A percentile compares a stretch with the other conserved stretches of the same genome.
phyloP scores from a whole-genome alignment of 2,888 invertebrate genomes.

The Drosophila bunnanda region DNA sequence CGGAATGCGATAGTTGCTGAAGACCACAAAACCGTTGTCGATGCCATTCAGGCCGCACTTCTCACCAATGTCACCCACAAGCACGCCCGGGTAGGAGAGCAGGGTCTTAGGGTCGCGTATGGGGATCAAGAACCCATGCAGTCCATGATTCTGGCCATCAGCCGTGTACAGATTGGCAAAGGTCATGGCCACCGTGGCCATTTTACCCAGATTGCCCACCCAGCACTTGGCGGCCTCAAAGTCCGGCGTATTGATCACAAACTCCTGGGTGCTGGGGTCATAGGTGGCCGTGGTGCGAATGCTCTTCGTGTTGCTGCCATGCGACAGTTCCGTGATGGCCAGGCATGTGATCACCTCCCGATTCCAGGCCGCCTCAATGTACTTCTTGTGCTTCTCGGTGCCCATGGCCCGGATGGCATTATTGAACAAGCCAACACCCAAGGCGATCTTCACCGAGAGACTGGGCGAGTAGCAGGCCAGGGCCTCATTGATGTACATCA shows the following conservation, averaged over 20 bases:
- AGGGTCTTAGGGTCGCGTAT: slow-evolving; percentile 91
- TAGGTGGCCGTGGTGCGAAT: slow-evolving; percentile 96
- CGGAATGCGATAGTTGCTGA: slow-evolving; percentile 94
- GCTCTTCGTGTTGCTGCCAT: slow-evolving; percentile 96
- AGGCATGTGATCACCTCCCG: slow-evolving; percentile 92
- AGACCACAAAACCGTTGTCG: slow-evolving; percentile 96
- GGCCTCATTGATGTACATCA: slow-evolving; percentile 92
- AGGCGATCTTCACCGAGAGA: slow-evolving; percentile 91
- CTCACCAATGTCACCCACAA: slow-evolving; percentile 96
- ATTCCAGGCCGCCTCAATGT: slow-evolving; percentile 89
- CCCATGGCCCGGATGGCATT: slow-evolving; percentile 91
- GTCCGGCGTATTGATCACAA: slow-evolving; percentile 95
- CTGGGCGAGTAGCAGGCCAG: slow-evolving; percentile 89
- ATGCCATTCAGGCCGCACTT: slow-evolving; percentile 96
- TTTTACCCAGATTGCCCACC: slow-evolving; percentile 96
- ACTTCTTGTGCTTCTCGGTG: slow-evolving; percentile 89
- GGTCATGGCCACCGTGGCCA: slow-evolving; percentile 93
- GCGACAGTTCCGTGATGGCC: slow-evolving; percentile 96
- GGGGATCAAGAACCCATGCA: slow-evolving; percentile 95
- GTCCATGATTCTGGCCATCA: slow-evolving; percentile 91
- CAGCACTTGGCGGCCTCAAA: slow-evolving; percentile 98
- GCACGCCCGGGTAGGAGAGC: slow-evolving; percentile 92
- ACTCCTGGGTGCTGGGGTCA: slow-evolving; percentile 90
- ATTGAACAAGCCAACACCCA: slow-evolving; percentile 90
- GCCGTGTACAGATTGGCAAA: slow-evolving; percentile 95